These are phyloP conservation scores for Platycheirus albimanus DNA, from an alignment of 2,888 invertebrate genomes.

Conservation along the genomic window DNA sequence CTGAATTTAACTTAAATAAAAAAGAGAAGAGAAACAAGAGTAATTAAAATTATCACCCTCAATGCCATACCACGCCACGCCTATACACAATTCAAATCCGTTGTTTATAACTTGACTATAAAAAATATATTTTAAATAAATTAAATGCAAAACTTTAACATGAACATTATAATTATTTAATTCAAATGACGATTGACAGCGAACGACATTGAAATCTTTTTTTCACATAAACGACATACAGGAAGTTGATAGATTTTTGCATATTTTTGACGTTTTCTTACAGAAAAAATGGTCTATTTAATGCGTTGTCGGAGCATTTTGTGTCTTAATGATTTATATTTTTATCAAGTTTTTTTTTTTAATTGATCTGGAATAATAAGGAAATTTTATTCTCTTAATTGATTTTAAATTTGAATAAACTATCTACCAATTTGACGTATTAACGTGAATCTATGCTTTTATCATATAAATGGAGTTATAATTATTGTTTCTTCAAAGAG, in stretches of 20 bases:
- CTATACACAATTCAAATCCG: not conserved
- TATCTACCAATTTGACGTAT: not conserved
- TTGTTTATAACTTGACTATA: not conserved
- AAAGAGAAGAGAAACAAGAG: conserved; percentile 1
- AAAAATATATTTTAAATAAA: conserved; percentile 3
- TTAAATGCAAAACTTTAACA: conserved; percentile 32
- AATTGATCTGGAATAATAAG: conserved; percentile 34
- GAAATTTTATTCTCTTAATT: conserved; percentile 22
- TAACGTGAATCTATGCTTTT: no score
- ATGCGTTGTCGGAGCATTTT: not conserved
- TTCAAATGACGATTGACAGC: conserved; percentile 2
- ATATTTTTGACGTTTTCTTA: conserved; percentile 18
- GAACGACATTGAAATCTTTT: conserved; percentile 24
- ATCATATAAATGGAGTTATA: no score
- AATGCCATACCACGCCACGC: conserved; percentile 46
- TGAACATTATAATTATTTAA: not conserved
- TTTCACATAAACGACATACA: not conserved
- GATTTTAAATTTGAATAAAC: conserved; percentile 29
- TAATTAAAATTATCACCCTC: conserved; percentile 44
- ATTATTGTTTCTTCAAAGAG: no score
- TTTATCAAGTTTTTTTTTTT: conserved; percentile 20
- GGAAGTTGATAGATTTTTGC: conserved; percentile 23
- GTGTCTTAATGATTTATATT: conserved; percentile 30
- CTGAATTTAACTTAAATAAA: conserved; percentile 11
- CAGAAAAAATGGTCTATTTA: conserved; percentile 20